Percentiles rank a stretch among this genome's conserved stretches.
phyloP scores from a whole-genome alignment of 2,888 invertebrate genomes.

The Drosophila borealis region DNA sequence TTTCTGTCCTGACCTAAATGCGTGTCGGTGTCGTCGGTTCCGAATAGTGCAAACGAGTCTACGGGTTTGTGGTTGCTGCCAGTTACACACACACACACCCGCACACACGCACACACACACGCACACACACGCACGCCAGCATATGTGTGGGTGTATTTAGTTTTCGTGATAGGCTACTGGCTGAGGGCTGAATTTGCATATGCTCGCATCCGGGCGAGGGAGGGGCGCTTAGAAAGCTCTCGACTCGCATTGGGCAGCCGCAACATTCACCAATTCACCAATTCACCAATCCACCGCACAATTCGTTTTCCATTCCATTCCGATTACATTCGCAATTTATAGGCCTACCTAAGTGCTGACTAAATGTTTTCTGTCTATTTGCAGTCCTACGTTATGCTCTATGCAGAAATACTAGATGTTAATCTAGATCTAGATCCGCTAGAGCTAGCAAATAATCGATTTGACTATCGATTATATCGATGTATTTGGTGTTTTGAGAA shows the following conservation, averaged over 20 bases:
- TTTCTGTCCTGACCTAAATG: slow-evolving; percentile 68
- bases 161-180: slow-evolving; percentile 67
- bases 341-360: too few relatives aligned
- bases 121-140: slow-evolving; percentile 22
- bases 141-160: slow-evolving; percentile 59
- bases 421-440: too few relatives aligned
- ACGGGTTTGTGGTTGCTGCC: slow-evolving; percentile 52
- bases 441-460: too few relatives aligned
- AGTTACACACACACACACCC: slow-evolving; percentile 23
- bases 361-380: too few relatives aligned
- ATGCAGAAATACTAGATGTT: too few relatives aligned
- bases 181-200: slow-evolving; percentile 71
- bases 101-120: slow-evolving; percentile 24
- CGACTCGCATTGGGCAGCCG: slow-evolving; percentile 44
- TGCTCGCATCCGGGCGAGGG: slow-evolving; percentile 6
- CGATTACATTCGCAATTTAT: too few relatives aligned
- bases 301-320: too few relatives aligned
- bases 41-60: slow-evolving; percentile 72
- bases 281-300: too few relatives aligned
- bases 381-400: too few relatives aligned
- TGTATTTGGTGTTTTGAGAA: too few relatives aligned
- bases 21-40: slow-evolving; percentile 64
- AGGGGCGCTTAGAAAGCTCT: slow-evolving; percentile 52
- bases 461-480: too few relatives aligned
- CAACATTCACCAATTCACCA: background rate